Evolutionary conservation across 2,888 invertebrate genomes (phyloP).

Genomic region (Mechanitis mazaeus): DNA sequence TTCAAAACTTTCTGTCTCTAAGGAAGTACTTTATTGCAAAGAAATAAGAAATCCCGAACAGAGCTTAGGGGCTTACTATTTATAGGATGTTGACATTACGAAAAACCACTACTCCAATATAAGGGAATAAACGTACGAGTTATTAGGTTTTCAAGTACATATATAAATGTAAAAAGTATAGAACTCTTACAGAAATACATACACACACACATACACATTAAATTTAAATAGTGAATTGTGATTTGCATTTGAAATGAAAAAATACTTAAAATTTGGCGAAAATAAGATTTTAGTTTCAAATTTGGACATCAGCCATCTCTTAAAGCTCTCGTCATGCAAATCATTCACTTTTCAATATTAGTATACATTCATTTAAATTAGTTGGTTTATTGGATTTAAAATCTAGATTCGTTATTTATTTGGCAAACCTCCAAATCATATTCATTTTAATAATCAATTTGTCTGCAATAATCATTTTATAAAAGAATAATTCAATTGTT

Average conservation of each 20-base stretch:
- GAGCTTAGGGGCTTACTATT: slow-evolving; percentile 14
- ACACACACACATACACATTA: no score
- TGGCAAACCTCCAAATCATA: slow-evolving; percentile 26
- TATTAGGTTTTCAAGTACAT: no score
- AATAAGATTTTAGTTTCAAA: slow-evolving; percentile 16
- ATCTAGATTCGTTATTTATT: slow-evolving; percentile 27
- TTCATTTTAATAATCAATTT: slow-evolving; percentile 7
- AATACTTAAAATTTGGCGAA: neutral
- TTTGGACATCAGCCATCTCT: slow-evolving; percentile 20
- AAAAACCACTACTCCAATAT: slow-evolving; percentile 7
- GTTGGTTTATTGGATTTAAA: slow-evolving; percentile 22
- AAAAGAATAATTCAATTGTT: neutral
- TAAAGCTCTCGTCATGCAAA: slow-evolving; percentile 21
- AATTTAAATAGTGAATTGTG: no score
- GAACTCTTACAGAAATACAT: no score
- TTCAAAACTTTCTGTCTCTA: slow-evolving; percentile 13
- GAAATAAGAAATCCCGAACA: slow-evolving; percentile 22
- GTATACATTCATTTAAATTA: slow-evolving; percentile 22
- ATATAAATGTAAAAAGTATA: no score
- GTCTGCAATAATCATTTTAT: neutral
- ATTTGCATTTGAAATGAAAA: neutral
- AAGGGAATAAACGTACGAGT: no score
- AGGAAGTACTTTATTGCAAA: slow-evolving; percentile 20
- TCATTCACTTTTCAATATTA: slow-evolving; percentile 23
- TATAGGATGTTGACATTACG: slow-evolving; percentile 16